phyloP scores from a whole-genome alignment of 2,113 vertebrate species.

The Hippocampus comes region DNA sequence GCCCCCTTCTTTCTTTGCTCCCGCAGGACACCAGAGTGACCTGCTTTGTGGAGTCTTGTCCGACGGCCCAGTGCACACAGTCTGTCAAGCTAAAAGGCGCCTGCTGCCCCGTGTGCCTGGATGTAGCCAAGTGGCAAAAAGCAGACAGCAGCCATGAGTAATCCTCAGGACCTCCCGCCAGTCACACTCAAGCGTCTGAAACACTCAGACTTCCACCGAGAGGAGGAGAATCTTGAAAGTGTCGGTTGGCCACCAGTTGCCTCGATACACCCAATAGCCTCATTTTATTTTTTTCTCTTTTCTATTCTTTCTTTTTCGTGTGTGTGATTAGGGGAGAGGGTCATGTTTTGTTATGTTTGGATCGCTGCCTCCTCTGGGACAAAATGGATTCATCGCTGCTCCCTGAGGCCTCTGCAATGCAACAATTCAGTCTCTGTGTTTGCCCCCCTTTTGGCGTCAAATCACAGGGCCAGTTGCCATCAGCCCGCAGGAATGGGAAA shows the following conservation, averaged over 20 bases:
- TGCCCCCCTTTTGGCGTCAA: conserved; percentile 20
- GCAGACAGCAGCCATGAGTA: conserved; percentile 32
- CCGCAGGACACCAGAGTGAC: conserved; percentile 86
- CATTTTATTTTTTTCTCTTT: conserved; percentile 30
- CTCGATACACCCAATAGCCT: conserved; percentile 52
- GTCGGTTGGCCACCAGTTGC: conserved; percentile 29
- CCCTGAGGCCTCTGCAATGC: conserved; percentile 36
- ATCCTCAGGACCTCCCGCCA: conserved; percentile 56
- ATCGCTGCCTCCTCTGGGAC: conserved; percentile 45
- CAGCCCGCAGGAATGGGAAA: conserved; percentile 71
- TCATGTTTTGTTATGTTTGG: conserved; percentile 10
- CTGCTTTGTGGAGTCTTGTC: conserved; percentile 89
- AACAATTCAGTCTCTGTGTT: conserved; percentile 31
- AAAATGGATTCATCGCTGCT: conserved; percentile 48
- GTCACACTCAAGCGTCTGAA: conserved; percentile 32
- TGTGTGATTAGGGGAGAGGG: conserved; percentile 21
- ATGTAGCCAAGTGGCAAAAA: conserved; percentile 23
- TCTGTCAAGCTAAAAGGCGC: conserved; percentile 78
- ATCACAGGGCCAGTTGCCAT: conserved; percentile 56
- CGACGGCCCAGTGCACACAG: conserved; percentile 60
- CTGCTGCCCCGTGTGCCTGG: conserved; percentile 85
- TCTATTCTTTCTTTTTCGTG: conserved; percentile 28
- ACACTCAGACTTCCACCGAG: conserved; percentile 40
- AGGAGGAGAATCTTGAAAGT: conserved; percentile 53
- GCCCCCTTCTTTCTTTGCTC: neutral